Evolutionary conservation across 2,888 invertebrate genomes (phyloP).

Genomic region (Eupeodes latifasciatus): DNA sequence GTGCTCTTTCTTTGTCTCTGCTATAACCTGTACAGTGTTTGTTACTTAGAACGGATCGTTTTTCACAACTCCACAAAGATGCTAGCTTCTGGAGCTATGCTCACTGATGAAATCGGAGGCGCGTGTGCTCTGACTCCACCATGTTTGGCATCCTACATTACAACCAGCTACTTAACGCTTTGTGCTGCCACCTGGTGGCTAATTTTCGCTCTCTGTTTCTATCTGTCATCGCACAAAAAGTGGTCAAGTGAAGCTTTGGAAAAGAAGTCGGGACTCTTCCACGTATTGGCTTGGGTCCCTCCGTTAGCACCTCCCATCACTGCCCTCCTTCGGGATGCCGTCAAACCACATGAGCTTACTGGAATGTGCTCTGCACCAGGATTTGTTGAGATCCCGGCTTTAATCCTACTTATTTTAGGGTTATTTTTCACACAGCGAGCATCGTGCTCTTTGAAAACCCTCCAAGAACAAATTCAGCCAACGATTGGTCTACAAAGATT

Average conservation of each 20-base stretch:
- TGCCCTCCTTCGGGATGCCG: constrained; percentile 90
- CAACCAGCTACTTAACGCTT: constrained; percentile 91
- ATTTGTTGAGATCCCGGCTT: constrained; percentile 83
- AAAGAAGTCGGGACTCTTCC: constrained; percentile 93
- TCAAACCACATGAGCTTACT: constrained; percentile 91
- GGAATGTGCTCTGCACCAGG: constrained; percentile 90
- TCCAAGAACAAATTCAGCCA: constrained; percentile 82
- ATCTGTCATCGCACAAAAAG: constrained; percentile 94
- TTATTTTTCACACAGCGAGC: constrained; percentile 83
- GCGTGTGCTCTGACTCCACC: constrained; percentile 85
- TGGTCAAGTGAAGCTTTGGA: constrained; percentile 97
- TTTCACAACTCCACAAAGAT: constrained; percentile 83
- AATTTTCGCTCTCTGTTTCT: constrained; percentile 94
- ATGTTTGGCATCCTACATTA: constrained; percentile 90
- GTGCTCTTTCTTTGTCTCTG: constrained; percentile 95
- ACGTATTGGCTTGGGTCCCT: constrained; percentile 94
- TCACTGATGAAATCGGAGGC: constrained; percentile 83
- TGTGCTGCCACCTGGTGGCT: constrained; percentile 95
- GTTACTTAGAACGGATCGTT: constrained; percentile 89
- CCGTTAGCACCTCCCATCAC: constrained; percentile 94
- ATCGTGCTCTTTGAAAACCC: constrained; percentile 81
- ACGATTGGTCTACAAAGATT: constrained; percentile 82
- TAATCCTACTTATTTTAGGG: constrained; percentile 81
- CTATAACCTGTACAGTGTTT: constrained; percentile 91
- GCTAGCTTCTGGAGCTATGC: constrained; percentile 77